Conservation (phyloP, 2,888 invertebrate species). For the Catocala nupta region DNA sequence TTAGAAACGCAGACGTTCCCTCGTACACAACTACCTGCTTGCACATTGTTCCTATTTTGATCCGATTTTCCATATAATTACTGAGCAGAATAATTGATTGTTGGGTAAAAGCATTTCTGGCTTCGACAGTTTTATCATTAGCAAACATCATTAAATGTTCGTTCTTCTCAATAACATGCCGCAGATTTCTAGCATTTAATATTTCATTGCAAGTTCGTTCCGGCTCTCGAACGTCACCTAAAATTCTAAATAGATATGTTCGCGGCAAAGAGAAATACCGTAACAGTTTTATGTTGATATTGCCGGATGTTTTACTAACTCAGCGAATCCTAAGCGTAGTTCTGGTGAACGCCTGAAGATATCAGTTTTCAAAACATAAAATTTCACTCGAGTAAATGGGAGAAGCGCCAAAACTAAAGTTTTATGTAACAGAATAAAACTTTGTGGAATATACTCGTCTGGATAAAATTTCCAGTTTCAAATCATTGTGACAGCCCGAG, state of each 20-base stretch:
- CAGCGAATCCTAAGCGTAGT: slow-evolving; percentile 28
- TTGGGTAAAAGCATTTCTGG: slow-evolving; percentile 27
- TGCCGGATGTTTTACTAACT: slow-evolving; percentile 18
- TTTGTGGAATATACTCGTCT: slow-evolving; percentile 44
- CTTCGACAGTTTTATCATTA: slow-evolving; percentile 8
- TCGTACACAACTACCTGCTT: slow-evolving; percentile 19
- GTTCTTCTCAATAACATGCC: background rate
- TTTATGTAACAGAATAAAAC: slow-evolving; percentile 53
- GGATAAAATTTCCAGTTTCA: slow-evolving; percentile 51
- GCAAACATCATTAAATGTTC: too few species aligned
- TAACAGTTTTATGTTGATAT: slow-evolving; percentile 9
- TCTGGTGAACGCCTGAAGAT: slow-evolving; percentile 26
- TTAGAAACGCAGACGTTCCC: slow-evolving; percentile 37
- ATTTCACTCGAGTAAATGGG: slow-evolving; percentile 52
- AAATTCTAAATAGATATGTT: background rate
- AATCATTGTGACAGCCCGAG: slow-evolving; percentile 50
- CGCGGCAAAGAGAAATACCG: background rate
- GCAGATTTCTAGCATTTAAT: background rate
- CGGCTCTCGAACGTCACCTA: background rate
- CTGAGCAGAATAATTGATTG: slow-evolving; percentile 40
- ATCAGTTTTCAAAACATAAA: slow-evolving; percentile 53
- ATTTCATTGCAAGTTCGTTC: background rate
- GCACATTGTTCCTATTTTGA: slow-evolving; percentile 28
- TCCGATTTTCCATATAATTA: slow-evolving; percentile 35
- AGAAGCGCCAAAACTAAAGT: slow-evolving; percentile 52